Base-by-base conservation (phyloP, 2,113 vertebrate genomes). In the Pteronura brasiliensis region DNA sequence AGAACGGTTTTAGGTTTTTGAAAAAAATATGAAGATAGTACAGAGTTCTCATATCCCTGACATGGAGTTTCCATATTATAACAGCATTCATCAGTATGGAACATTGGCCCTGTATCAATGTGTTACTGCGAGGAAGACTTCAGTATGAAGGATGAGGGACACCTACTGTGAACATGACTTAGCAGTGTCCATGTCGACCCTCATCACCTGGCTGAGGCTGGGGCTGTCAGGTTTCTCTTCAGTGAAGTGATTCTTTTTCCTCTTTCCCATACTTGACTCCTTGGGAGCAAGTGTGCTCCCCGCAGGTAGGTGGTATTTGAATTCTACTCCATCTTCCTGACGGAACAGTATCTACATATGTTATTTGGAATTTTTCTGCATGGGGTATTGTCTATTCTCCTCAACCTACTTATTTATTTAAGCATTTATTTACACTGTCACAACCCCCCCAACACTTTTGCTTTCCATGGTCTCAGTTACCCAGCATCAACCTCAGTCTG, bases 41-140 rank as follows among this genome's bases (percentile, higher is more conserved):
- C 17, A 34, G 20, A 44, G 29, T 42, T 27, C 23, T n/a, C 3
- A 0, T 1, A 7, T 29, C 36, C 13, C 15, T 14, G 29, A 4
- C 11, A 23, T 7, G 1, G 4, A 11, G 10, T 6, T 17, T n/a
- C 47, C 34, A 8, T 31, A 0, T 44, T 20, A 6, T 31, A 31
- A 49, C 21, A 4, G 2, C 25, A 2, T 4, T 9, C 9, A 0
- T 52, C 34, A 25, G 0, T 27, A 6, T 0, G 4, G 34, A 17
- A 9, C 12, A 34, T 3, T 18, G 42, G 42, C 18, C 42, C 74
- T 47, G 42, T 31, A 10, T 27, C 74, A 31, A 4, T 9, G 4
- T 18, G 42, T 4, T 31, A 8, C 7, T 18, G 7, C 20, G 42
- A 4, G 42, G 27, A 76, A 76, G 39, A 7, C 72, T 44, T 44